Conservation (phyloP, 2,888 invertebrate species). For the Calliopum simillimum region DNA sequence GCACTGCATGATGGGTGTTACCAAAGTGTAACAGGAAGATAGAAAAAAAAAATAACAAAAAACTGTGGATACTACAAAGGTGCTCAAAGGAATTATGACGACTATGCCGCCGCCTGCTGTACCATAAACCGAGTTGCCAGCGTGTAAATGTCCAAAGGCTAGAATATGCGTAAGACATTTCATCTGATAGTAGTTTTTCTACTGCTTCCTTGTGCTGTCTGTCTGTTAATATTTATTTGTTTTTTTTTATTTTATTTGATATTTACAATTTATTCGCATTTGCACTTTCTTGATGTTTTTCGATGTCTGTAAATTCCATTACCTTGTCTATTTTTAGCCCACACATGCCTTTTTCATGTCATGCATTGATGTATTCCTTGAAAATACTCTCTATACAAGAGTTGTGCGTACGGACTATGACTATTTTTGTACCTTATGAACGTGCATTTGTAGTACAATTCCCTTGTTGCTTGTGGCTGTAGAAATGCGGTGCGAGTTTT, state of each 20-base stretch:
- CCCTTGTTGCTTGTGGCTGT: too few species aligned
- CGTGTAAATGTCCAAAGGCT: background rate
- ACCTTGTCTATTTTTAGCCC: conserved; percentile 19
- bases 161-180: conserved; percentile 3
- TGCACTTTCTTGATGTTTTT: background rate
- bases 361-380: conserved; percentile 10
- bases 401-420: too few species aligned
- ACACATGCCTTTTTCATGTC: conserved; percentile 17
- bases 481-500: too few species aligned
- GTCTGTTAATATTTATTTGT: background rate
- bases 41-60: too few species aligned
- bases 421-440: too few species aligned
- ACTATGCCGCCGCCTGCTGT: background rate
- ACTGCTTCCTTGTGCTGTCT: background rate
- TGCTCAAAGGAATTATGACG: too few species aligned
- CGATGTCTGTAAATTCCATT: background rate
- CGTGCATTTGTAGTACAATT: too few species aligned
- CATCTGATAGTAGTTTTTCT: background rate
- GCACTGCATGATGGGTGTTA: background rate
- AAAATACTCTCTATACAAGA: too few species aligned
- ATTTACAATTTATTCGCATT: background rate
- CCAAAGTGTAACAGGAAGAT: background rate
- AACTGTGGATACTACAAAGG: too few species aligned
- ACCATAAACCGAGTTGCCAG: background rate
- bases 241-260: background rate